These are phyloP conservation scores for Drosophila dunni DNA, from an alignment of 1,140 invertebrate species.

Conservation along the genomic window DNA sequence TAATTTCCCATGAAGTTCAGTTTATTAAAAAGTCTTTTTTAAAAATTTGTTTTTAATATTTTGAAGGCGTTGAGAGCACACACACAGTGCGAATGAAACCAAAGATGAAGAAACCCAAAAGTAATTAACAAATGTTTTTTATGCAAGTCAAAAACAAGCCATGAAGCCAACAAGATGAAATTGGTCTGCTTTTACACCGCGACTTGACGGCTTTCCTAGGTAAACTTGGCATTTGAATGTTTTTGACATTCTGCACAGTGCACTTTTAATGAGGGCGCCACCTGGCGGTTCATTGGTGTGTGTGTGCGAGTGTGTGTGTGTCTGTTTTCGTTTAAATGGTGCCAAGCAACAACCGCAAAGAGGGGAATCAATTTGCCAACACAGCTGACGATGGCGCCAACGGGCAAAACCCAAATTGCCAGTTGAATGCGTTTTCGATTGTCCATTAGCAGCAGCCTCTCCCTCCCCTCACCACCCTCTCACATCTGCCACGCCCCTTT, in stretches of 20 bases:
- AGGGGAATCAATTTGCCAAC: conserved; percentile 72
- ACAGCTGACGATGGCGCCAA: conserved; percentile 49
- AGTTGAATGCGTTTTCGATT: conserved; percentile 82
- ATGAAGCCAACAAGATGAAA: conserved; percentile 27
- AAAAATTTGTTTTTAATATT: neutral
- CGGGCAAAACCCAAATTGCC: conserved; percentile 71
- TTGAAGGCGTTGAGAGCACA: neutral
- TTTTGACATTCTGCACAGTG: conserved; percentile 62
- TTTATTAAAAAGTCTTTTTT: neutral
- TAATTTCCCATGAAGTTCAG: conserved; percentile 33
- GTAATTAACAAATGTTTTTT: conserved; percentile 71
- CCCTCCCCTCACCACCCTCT: conserved; percentile 8
- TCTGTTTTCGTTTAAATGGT: conserved; percentile 36
- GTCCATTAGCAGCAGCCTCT: conserved; percentile 69
- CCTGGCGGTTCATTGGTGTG: conserved; percentile 54
- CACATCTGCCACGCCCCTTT: neutral
- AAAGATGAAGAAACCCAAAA: conserved; percentile 38
- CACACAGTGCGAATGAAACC: neutral
- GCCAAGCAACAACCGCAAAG: conserved; percentile 69
- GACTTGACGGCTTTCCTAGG: conserved; percentile 8
- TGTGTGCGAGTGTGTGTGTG: conserved; percentile 46
- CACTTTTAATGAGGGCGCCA: conserved; percentile 73
- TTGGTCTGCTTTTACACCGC: neutral
- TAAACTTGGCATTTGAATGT: conserved; percentile 35
- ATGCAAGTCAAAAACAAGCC: conserved; percentile 46